Evolutionary conservation across 2,797 vertebrate species (phyloP), one percentile per base, ranked within the genome.

Genomic region (Linurgus olivaceus): DNA sequence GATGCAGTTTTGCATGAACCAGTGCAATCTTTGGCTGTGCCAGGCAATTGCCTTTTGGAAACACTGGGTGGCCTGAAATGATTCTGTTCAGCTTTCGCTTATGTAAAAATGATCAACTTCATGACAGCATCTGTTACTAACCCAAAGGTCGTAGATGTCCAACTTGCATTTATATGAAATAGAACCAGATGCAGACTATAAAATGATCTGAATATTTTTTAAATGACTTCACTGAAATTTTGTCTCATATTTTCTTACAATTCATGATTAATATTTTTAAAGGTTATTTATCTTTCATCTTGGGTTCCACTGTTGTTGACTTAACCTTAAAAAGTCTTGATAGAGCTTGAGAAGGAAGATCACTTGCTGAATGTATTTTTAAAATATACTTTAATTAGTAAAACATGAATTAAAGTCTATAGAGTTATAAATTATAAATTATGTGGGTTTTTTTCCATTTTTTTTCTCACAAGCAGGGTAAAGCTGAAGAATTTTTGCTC

Each of bases 251-350:
- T 94, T 90, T 57, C 54, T 88, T 90, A 63, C 31, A 6, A 86
- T 91, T 63, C 67, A 68, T 63, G 76, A 94, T 91, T 90, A 87
- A 87, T 94, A 89, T 71, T 78, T 78, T 94, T 84, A 87, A 82
- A 93, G 67, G 19, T 90, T 76, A 91, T 93, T 96, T 87, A 84
- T 95, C 88, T 93, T 93, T 96, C 80, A 67, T 91, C 79, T 85
- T 94, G 45, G 29, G 54, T 48, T 81, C 19, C 12, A 17, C 10
- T 80, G 10, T 51, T 90, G 11, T 55, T 87, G 66, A 83, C 29
- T 35, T 94, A 88, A 54, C 51, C 79, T 78, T 86, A 87, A 89
- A 37, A 55, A 93, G 87, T 40, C 4, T 5, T 54, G 26, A 58
- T 57, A 89, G 47, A 93, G 11, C 23, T 90, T 93, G 44, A 61